These are phyloP conservation scores for Phyto melanocephala DNA, from an alignment of 2,888 invertebrate genomes.

Conservation along the genomic window DNA sequence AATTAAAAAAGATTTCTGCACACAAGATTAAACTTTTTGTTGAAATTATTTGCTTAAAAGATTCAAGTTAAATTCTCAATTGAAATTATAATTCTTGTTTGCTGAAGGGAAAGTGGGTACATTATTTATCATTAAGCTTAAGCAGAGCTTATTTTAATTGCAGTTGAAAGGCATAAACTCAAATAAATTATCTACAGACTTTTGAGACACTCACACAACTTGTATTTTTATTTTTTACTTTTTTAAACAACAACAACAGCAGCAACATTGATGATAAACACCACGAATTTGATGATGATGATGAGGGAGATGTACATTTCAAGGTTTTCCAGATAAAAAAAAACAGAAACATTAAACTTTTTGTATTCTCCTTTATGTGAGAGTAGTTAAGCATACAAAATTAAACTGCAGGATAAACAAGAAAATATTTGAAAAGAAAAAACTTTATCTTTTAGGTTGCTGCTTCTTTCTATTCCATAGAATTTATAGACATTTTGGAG, in stretches of 20 bases:
- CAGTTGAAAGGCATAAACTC: slow-evolving; percentile 1
- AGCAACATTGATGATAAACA: neutral
- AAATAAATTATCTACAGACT: neutral
- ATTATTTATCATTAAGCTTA: neutral
- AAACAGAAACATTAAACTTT: slow-evolving; percentile 12
- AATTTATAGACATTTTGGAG: slow-evolving; percentile 16
- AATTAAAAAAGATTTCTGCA: no score
- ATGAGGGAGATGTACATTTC: slow-evolving; percentile 11
- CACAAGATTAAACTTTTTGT: no score
- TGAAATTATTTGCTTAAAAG: neutral
- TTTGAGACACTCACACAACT: neutral
- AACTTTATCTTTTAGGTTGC: slow-evolving; percentile 7
- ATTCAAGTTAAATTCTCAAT: neutral
- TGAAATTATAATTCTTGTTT: neutral
- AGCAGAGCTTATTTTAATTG: neutral
- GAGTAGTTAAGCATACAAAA: neutral
- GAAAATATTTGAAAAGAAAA: neutral
- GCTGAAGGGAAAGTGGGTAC: neutral
- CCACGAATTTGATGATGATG: neutral
- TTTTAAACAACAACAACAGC: neutral
- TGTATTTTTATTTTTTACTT: neutral
- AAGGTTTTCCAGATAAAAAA: slow-evolving; percentile 36
- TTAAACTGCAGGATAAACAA: neutral
- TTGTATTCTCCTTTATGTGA: neutral
- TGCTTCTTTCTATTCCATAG: neutral